These are phyloP conservation scores for Leontopithecus rosalia DNA, from an alignment of 2,797 vertebrate species.

Conservation along the genomic window DNA sequence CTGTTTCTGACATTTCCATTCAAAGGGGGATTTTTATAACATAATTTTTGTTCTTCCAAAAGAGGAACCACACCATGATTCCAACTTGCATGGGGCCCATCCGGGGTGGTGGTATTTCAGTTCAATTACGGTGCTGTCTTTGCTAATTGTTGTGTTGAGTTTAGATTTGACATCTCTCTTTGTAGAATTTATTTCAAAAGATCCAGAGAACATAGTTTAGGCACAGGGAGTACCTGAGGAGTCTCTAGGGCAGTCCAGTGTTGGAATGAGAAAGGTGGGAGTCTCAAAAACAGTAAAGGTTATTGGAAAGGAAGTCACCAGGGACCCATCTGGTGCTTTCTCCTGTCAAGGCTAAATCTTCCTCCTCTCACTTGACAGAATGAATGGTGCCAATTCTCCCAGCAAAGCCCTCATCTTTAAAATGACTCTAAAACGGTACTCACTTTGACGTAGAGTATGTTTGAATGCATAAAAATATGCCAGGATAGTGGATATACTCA, in stretches of 20 bases:
- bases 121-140: background rate
- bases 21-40: background rate
- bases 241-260: fast-evolving
- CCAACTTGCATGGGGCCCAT: background rate
- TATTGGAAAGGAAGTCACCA: background rate
- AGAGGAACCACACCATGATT: background rate
- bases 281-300: background rate
- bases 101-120: background rate
- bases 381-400: background rate
- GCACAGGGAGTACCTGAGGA: background rate
- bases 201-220: background rate
- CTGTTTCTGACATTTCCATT: background rate
- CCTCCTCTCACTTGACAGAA: background rate
- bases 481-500: background rate
- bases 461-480: background rate
- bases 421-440: background rate
- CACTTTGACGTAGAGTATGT: background rate
- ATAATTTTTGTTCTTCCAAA: background rate
- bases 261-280: background rate
- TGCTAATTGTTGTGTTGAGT: background rate
- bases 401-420: background rate
- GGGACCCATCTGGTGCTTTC: background rate
- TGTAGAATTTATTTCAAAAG: background rate
- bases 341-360: background rate
- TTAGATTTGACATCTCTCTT: background rate